Conservation (phyloP, 2,113 vertebrate genomes). For the Zosterops hypoxanthus region DNA sequence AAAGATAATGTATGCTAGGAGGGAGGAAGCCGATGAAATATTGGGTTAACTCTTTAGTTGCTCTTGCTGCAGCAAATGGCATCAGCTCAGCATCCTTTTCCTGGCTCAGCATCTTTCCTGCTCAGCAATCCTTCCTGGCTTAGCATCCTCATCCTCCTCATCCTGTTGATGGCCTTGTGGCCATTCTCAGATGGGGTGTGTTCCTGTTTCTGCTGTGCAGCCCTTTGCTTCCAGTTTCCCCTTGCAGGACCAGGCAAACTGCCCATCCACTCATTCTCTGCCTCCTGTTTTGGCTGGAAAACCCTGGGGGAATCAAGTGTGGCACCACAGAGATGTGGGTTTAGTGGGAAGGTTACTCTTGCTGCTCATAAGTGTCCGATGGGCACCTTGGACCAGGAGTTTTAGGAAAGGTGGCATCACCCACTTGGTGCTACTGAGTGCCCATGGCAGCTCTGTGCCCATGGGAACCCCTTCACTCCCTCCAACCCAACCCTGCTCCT, state of each 20-base stretch:
- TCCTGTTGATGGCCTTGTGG: fast-evolving
- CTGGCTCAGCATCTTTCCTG: background rate
- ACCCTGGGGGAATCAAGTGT: fast-evolving
- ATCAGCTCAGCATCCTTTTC: background rate
- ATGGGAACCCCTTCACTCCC: background rate
- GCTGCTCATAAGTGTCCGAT: fast-evolving
- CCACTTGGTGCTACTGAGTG: background rate
- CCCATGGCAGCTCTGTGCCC: background rate
- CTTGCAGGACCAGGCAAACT: background rate
- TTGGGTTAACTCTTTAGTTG: background rate
- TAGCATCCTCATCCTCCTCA: background rate
- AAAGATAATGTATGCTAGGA: constrained; percentile 31
- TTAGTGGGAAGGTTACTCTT: background rate
- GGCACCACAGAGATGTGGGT: background rate
- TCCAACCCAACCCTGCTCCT: background rate
- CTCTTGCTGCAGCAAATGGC: background rate
- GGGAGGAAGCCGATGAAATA: constrained; percentile 18
- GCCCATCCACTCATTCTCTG: too few species aligned
- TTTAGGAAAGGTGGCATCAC: background rate
- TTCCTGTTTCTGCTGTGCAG: background rate
- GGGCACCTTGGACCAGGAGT: background rate
- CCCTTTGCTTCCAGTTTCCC: background rate
- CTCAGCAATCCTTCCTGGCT: background rate
- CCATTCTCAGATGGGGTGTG: fast-evolving
- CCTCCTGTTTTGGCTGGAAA: background rate